A percentile compares a stretch with the other conserved stretches of the same genome.
Conservation (phyloP, 2,113 vertebrate species). For the Sitta europaea region DNA sequence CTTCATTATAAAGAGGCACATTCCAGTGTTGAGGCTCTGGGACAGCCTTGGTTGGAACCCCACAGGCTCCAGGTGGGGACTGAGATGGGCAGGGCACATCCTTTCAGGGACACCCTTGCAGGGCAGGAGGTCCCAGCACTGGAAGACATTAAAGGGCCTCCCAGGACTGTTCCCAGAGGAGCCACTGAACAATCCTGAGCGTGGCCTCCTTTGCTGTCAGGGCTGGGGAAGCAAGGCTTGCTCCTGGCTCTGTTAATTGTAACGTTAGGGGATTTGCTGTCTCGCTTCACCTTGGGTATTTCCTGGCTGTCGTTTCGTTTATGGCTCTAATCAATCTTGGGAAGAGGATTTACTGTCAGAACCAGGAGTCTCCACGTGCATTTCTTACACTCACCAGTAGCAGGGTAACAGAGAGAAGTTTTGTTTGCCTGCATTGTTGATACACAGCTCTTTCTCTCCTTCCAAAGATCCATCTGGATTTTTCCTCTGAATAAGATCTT, state of each 20-base stretch:
- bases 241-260: neutral
- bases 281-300: slow-evolving; percentile 41
- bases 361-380: neutral
- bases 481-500: neutral
- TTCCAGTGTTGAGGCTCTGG: neutral
- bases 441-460: neutral
- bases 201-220: slow-evolving; percentile 10
- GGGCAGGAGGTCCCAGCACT: neutral
- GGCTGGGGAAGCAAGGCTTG: neutral
- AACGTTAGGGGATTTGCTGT: slow-evolving; percentile 7
- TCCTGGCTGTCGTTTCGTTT: slow-evolving; percentile 48
- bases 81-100: neutral
- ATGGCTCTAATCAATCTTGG: slow-evolving; percentile 32
- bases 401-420: neutral
- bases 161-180: neutral
- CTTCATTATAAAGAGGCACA: neutral
- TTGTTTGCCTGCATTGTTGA: neutral
- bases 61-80: neutral
- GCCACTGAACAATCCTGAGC: neutral
- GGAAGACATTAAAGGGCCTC: neutral
- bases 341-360: slow-evolving; percentile 38
- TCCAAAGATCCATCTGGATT: neutral
- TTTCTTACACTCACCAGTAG: neutral
- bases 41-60: neutral
- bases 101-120: neutral